A percentile compares a stretch with the other conserved stretches of the same genome.
Evolutionary conservation across 2,888 invertebrate species (phyloP).

Genomic region (Sarcophaga variegata): DNA sequence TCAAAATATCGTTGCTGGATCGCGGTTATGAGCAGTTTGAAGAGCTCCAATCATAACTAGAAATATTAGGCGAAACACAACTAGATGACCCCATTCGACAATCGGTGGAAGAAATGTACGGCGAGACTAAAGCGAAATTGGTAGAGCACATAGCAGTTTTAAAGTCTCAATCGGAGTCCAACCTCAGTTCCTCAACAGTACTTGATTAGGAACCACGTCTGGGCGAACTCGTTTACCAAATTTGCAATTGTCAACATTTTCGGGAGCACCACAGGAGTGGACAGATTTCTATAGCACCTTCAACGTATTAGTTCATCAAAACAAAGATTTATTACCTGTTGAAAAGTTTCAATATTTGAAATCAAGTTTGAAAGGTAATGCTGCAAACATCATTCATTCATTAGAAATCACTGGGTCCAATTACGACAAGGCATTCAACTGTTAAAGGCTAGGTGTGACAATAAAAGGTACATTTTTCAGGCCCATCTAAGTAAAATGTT

Average conservation of each 20-base stretch:
- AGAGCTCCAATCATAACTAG: too few relatives aligned
- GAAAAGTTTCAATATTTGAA: conserved; percentile 42
- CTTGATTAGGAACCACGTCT: neutral
- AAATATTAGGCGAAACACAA: neutral
- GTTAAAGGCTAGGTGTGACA: conserved; percentile 1
- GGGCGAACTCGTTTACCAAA: conserved; percentile 26
- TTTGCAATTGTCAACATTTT: conserved; percentile 27
- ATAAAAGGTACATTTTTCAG: conserved; percentile 28
- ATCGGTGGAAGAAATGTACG: too few relatives aligned
- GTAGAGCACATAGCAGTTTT: too few relatives aligned
- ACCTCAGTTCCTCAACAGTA: neutral
- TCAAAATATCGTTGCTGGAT: neutral
- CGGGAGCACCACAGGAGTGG: conserved; percentile 17
- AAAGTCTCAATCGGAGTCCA: neutral
- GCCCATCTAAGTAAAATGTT: conserved; percentile 25
- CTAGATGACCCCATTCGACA: neutral
- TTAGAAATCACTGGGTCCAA: conserved; percentile 8
- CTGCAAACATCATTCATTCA: neutral
- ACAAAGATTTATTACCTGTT: conserved; percentile 1
- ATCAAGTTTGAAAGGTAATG: conserved; percentile 18
- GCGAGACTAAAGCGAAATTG: too few relatives aligned
- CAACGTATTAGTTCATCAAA: conserved; percentile 21
- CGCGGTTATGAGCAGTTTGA: too few relatives aligned
- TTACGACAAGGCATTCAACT: neutral
- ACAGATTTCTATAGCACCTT: conserved; percentile 5